phyloP scores from a whole-genome alignment of 2,113 vertebrate species.

The Alethe diademata region DNA sequence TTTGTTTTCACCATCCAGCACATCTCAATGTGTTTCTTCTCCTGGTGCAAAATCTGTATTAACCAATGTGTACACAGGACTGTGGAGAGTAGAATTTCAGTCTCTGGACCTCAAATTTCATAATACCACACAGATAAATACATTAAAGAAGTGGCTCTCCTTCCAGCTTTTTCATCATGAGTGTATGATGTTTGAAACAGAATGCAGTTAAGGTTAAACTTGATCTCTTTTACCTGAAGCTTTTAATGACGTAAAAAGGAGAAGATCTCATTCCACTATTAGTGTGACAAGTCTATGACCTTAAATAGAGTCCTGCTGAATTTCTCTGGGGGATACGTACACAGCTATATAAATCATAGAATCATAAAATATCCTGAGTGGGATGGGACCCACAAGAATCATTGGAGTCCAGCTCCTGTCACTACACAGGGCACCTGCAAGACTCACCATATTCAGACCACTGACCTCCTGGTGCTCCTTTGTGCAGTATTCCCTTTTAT shows the following conservation, averaged over 20 bases:
- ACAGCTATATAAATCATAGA: background rate
- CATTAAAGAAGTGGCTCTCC: background rate
- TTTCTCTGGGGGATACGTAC: background rate
- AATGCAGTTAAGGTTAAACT: background rate
- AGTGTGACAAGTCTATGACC: background rate
- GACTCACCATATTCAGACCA: background rate
- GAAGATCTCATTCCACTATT: background rate
- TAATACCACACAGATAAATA: background rate
- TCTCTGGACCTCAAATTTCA: background rate
- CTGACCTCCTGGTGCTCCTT: background rate
- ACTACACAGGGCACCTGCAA: background rate
- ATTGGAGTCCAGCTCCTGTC: background rate
- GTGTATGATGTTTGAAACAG: background rate
- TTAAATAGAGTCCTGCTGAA: background rate
- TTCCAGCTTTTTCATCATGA: background rate
- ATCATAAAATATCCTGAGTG: background rate
- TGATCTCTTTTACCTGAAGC: background rate
- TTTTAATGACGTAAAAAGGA: background rate
- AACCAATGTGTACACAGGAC: background rate
- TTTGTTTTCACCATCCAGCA: background rate
- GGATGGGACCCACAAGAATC: background rate
- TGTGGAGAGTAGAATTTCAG: background rate
- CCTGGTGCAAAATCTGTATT: background rate
- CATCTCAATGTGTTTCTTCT: background rate
- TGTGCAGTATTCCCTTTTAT: background rate